These are phyloP conservation scores for Cordilura impudica DNA, from an alignment of 2,888 invertebrate species.

Conservation along the genomic window DNA sequence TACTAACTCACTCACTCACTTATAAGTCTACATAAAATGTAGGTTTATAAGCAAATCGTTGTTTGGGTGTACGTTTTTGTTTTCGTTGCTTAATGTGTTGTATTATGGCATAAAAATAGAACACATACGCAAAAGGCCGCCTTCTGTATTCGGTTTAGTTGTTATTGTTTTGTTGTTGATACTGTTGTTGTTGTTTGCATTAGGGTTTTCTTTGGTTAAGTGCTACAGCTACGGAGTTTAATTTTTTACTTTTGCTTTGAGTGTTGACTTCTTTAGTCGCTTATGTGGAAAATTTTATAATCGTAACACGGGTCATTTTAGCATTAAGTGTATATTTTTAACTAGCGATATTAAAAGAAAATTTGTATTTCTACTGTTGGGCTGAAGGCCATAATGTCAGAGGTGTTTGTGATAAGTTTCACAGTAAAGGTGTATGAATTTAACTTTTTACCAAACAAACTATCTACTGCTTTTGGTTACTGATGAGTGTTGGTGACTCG, in stretches of 20 bases:
- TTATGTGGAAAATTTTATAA: constrained; percentile 58
- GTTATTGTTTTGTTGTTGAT: too few species aligned
- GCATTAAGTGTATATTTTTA: constrained; percentile 1
- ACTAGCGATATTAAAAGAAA: neutral
- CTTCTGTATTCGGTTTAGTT: neutral
- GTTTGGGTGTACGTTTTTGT: neutral
- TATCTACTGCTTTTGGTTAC: too few species aligned
- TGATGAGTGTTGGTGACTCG: too few species aligned
- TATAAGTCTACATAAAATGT: constrained; percentile 11
- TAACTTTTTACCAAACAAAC: too few species aligned
- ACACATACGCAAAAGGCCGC: constrained; percentile 28
- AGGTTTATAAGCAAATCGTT: constrained; percentile 21
- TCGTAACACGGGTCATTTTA: constrained; percentile 52
- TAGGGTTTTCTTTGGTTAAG: constrained; percentile 18
- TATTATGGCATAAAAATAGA: neutral
- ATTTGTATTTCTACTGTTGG: neutral
- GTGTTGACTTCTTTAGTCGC: constrained; percentile 51
- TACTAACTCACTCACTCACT: constrained; percentile 52
- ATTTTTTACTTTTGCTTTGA: constrained; percentile 49
- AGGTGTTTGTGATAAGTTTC: too few species aligned
- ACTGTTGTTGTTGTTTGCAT: constrained; percentile 29
- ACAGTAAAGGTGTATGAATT: too few species aligned
- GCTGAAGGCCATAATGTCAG: neutral
- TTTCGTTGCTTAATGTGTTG: constrained; percentile 9
- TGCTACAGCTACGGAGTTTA: constrained; percentile 32